Evolutionary conservation across 2,113 vertebrate species (phyloP), one percentile per base, ranked within the genome.

Genomic region (Grus americana): DNA sequence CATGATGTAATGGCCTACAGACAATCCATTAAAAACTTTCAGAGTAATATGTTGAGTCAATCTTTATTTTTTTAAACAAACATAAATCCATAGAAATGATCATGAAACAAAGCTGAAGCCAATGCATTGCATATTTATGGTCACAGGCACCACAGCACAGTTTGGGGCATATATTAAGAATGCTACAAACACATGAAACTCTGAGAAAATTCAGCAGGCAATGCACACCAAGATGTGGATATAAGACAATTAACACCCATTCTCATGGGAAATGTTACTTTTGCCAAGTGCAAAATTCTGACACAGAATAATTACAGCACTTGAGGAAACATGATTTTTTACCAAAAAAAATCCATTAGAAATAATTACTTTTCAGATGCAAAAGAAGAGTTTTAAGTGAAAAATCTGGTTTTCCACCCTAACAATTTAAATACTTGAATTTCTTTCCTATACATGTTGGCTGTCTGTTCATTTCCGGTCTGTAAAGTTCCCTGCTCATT

Each of bases 51-150:
- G 4, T 23, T 88, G 19, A 92, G 57, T 58, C 75, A 79, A 61
- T 68, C 59, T 70, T 79, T 44, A 76, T 20, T 55, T 62, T 75
- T 90, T 92, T 68, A 94, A 95, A 86, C 57, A 78, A 95, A 59
- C 20, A 79, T 11, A 85, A 83, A 76, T 67, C 85, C 67, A 88
- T 59, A 75, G 65, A 88, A 94, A 90, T 0, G 0, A 46, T 30
- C 19, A 55, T 6, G 11, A 81, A 96, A 71, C 47, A 57, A 88
- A 93, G 70, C 44, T 57, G 83, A 96, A 86, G 57, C 16, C 5
- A 3, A 36, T 4, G 34, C 40, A 29, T 40, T 65, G 15, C 38
- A 8, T 68, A 59, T 67, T 78, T 74, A 59, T 17, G 46, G 82
- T n/a, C 61, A 76, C 1, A 3, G 93, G 71, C 29, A 67, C 23